A percentile compares a stretch with the other conserved stretches of the same genome.
Evolutionary conservation across 2,888 invertebrate species (phyloP).

Genomic region (Rugalucina vietnamica): DNA sequence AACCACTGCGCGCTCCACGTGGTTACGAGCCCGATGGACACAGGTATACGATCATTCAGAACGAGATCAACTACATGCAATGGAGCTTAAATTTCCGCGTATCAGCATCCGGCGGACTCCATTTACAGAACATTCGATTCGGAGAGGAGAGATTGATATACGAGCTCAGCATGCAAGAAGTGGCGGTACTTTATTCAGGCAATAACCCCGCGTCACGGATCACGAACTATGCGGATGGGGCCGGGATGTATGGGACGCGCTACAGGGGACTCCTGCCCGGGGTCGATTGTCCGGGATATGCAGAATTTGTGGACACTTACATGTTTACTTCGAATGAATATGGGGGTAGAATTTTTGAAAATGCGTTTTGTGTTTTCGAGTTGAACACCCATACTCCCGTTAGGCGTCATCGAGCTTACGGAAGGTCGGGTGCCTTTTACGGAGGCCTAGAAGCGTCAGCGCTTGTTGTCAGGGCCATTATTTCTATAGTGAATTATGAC

Average conservation of each 20-base stretch:
- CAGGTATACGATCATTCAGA: slow-evolving; percentile 73
- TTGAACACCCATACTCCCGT: slow-evolving; percentile 75
- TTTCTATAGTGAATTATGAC: slow-evolving; percentile 80
- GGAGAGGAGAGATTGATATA: slow-evolving; percentile 78
- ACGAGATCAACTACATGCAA: slow-evolving; percentile 75
- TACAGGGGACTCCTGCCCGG: slow-evolving; percentile 77
- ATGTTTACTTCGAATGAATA: slow-evolving; percentile 73
- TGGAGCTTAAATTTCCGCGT: slow-evolving; percentile 78
- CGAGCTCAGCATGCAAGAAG: slow-evolving; percentile 82
- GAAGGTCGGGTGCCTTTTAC: slow-evolving; percentile 74
- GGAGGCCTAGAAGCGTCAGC: slow-evolving; percentile 72
- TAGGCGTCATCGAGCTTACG: slow-evolving; percentile 77
- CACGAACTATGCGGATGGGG: slow-evolving; percentile 77
- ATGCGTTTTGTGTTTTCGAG: slow-evolving; percentile 80
- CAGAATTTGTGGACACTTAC: slow-evolving; percentile 73
- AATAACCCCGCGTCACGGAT: slow-evolving; percentile 73
- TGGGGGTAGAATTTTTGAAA: slow-evolving; percentile 68
- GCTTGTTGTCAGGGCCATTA: slow-evolving; percentile 74
- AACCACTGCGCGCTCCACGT: slow-evolving; percentile 70
- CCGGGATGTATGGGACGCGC: slow-evolving; percentile 76
- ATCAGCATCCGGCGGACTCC: slow-evolving; percentile 75
- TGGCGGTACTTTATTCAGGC: slow-evolving; percentile 79
- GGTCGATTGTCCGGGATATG: slow-evolving; percentile 79
- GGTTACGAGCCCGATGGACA: slow-evolving; percentile 75
- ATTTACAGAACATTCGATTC: slow-evolving; percentile 76